A percentile compares a stretch with the other conserved stretches of the same genome.
Evolutionary conservation across 92 coral and sea anemone genomes (phyloP).

Genomic region (Paramuricea clavata): DNA sequence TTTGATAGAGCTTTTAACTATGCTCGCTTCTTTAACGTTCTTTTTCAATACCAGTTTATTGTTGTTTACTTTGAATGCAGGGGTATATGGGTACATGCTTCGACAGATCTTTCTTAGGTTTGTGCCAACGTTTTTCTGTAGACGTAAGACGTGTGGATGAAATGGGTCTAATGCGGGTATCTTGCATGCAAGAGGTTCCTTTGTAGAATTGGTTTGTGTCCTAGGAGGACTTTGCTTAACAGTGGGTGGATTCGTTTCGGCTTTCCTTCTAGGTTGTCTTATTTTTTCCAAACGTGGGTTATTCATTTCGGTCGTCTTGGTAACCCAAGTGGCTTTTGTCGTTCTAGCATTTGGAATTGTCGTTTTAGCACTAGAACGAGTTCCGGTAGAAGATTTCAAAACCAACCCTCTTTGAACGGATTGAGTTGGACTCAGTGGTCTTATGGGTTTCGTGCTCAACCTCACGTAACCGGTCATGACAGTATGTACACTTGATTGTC

Average conservation of each 20-base stretch:
- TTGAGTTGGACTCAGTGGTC: not conserved
- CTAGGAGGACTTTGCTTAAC: not conserved
- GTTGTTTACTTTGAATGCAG: slow-evolving; percentile 70
- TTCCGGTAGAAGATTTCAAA: not conserved
- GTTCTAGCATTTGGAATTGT: not conserved
- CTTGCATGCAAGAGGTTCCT: slow-evolving; percentile 66
- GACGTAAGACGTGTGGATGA: slow-evolving; percentile 79
- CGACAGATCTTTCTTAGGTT: slow-evolving; percentile 76
- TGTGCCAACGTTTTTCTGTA: slow-evolving; percentile 77
- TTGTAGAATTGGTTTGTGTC: not conserved
- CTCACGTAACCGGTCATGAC: not conserved
- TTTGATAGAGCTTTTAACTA: slow-evolving; percentile 43
- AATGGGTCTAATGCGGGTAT: slow-evolving; percentile 84
- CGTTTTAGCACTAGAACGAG: too few relatives aligned
- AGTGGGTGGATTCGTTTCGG: not conserved
- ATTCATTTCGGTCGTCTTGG: not conserved
- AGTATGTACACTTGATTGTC: not conserved
- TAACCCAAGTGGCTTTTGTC: not conserved
- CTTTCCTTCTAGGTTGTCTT: not conserved
- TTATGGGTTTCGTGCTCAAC: not conserved
- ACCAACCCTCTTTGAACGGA: not conserved
- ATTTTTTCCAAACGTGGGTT: slow-evolving; percentile 21
- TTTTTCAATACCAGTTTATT: slow-evolving; percentile 71
- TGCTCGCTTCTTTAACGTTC: slow-evolving; percentile 24
- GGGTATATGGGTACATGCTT: slow-evolving; percentile 50